phyloP scores from a whole-genome alignment of 2,888 invertebrate genomes.

The Phengaris arion region DNA sequence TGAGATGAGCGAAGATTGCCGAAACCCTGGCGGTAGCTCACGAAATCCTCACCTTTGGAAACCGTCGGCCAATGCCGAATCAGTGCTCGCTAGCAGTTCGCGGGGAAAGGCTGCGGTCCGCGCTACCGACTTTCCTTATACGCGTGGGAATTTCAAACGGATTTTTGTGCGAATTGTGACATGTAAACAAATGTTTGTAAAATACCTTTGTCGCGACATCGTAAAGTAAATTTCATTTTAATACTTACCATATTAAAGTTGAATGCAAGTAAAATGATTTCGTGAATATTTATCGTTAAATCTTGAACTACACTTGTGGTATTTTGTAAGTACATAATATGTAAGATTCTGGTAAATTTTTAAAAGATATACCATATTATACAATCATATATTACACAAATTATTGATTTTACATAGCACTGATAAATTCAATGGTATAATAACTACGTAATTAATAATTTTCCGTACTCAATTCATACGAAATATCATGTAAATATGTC shows the following conservation, averaged over 20 bases:
- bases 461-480: no score
- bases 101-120: slow-evolving; percentile 52
- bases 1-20: slow-evolving; percentile 67
- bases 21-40: slow-evolving; percentile 58
- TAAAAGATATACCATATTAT: neutral
- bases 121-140: slow-evolving; percentile 35
- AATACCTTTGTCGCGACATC: neutral
- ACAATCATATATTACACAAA: no score
- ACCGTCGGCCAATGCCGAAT: slow-evolving; percentile 72
- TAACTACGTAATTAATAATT: no score
- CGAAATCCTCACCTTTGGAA: slow-evolving; percentile 75
- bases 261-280: neutral
- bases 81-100: slow-evolving; percentile 64
- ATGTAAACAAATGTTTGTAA: slow-evolving; percentile 15
- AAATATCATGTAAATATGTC: no score
- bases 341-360: neutral
- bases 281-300: neutral
- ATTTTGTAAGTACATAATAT: slow-evolving; percentile 25
- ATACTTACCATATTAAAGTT: neutral
- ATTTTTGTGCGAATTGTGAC: slow-evolving; percentile 29
- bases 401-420: no score
- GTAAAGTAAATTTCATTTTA: neutral
- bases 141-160: slow-evolving; percentile 47
- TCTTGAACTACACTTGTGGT: slow-evolving; percentile 12
- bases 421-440: no score